Evolutionary conservation across 2,113 vertebrate genomes (phyloP), one percentile per base, ranked within the genome.

Genomic region (Neotragus moschatus): DNA sequence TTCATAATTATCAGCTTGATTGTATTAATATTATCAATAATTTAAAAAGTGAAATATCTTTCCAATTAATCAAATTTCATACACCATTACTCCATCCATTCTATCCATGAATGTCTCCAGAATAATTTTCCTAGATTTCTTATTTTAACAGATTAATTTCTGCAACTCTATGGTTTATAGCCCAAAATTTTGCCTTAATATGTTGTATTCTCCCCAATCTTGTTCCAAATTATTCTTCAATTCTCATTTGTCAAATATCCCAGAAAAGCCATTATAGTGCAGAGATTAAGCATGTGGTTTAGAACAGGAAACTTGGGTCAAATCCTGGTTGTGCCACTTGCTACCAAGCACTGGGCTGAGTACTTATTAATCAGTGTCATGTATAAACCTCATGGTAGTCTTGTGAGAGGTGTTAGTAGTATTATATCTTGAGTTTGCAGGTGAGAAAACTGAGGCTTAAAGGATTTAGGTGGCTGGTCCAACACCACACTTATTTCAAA

Each of bases 91-190:
- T 88, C 21, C 88, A 51, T 95, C 17, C 33, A 36, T 70, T 15
- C 36, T 80, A 43, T 51, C 39, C 81, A 45, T 45, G 49, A 13
- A 30, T 73, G 17, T 79, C 73, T 95, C 17, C 39, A 91, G 95
- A 92, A 70, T 94, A 93, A 94, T 87, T 73, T 95, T 94, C 36
- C 25, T 70, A 93, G 30, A 94, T 55, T 95, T 85, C 30, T 75
- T 77, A 61, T 81, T 95, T 96, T 77, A 89, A 66, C 47, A 82
- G 81, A 86, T 92, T 85, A 49, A 9, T 86, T 95, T 95, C 61
- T 90, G 23, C 33, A 81, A 33, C 49, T 63, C 17, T 70, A 56
- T 16, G 53, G 30, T 25, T 85, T 28, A 66, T 93, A 88, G 43
- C 39, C 25, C 25, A 47, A 28, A 23, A 87, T 89, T 97, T 91